Percentiles rank a stretch among this genome's conserved stretches.
These are phyloP conservation scores for Bimastos eiseni DNA, from an alignment of 2,888 invertebrate species.

Conservation along the genomic window DNA sequence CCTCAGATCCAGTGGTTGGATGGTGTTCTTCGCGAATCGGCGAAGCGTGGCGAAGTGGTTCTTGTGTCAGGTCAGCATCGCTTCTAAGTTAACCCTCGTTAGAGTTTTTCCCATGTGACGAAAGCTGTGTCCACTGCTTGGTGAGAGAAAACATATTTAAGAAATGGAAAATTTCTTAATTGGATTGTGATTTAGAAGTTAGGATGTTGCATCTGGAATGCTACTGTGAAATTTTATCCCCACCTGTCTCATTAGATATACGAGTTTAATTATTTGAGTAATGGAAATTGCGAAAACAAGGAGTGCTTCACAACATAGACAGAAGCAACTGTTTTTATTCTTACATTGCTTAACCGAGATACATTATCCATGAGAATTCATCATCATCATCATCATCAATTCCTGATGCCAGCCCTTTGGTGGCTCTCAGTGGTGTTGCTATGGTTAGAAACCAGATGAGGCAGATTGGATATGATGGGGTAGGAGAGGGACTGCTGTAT, in stretches of 20 bases:
- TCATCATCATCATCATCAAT: too few species aligned
- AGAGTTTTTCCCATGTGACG: neutral
- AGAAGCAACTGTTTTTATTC: neutral
- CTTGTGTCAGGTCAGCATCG: slow-evolving; percentile 46
- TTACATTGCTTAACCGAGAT: neutral
- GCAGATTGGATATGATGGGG: too few species aligned
- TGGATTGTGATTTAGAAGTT: neutral
- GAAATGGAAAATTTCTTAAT: neutral
- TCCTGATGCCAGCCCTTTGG: too few species aligned
- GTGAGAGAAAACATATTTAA: neutral
- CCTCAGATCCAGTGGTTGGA: slow-evolving; percentile 59
- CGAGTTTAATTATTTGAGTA: neutral
- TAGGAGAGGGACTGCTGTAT: too few species aligned
- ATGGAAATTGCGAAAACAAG: neutral
- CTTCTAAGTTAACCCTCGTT: neutral
- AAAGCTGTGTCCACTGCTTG: neutral
- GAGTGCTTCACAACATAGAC: neutral
- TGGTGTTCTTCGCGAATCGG: slow-evolving; percentile 51
- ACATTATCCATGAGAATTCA: neutral
- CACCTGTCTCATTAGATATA: neutral
- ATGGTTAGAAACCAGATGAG: too few species aligned
- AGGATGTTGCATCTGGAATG: neutral
- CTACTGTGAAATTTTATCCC: neutral
- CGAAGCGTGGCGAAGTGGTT: slow-evolving; percentile 53
- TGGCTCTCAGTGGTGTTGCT: too few species aligned